A percentile compares a stretch with the other conserved stretches of the same genome.
Conservation (phyloP, 2,797 vertebrate species). For the Tinamus major region DNA sequence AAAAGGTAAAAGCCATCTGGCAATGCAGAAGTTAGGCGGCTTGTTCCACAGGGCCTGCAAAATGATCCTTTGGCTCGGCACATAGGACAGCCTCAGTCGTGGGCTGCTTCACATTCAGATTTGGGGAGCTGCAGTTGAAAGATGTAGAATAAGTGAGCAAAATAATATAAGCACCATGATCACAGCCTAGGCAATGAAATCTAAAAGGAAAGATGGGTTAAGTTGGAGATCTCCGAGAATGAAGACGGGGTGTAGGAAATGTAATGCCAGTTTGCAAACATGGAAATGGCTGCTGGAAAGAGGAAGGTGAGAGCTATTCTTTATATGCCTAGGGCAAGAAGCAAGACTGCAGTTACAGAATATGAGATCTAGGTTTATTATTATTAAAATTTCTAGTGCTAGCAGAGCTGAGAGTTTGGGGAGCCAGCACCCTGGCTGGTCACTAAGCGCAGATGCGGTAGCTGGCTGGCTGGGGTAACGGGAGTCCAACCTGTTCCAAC, state of each 20-base stretch:
- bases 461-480: neutral
- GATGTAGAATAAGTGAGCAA: neutral
- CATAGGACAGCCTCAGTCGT: neutral
- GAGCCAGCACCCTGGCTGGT: neutral
- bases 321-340: neutral
- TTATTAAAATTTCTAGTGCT: no score
- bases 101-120: neutral
- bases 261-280: neutral
- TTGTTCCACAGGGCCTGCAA: neutral
- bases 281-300: neutral
- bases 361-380: neutral
- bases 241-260: neutral
- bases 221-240: neutral
- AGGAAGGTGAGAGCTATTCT: neutral
- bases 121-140: neutral
- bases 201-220: rapidly evolving
- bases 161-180: neutral
- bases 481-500: neutral
- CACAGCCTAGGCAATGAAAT: neutral
- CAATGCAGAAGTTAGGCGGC: neutral
- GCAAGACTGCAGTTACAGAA: neutral
- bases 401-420: no score
- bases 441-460: neutral
- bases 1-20: neutral
- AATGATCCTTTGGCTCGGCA: neutral